A percentile compares a stretch with the other conserved stretches of the same genome.
Evolutionary conservation across 2,888 invertebrate species (phyloP).

Genomic region (Phlogophora meticulosa): DNA sequence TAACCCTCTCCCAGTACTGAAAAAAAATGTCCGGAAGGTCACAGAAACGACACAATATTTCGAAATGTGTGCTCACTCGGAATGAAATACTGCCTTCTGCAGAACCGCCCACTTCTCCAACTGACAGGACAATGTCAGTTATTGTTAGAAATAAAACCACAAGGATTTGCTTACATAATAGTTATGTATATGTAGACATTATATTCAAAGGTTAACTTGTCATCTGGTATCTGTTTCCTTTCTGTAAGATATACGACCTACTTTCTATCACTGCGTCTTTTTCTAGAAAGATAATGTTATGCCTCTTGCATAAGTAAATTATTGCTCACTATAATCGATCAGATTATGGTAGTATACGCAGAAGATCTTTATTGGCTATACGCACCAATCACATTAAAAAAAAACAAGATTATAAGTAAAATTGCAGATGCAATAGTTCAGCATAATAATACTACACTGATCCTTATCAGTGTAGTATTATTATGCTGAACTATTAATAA

Average conservation of each 20-base stretch:
- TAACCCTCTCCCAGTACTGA: slow-evolving; percentile 24
- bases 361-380: slow-evolving; percentile 24
- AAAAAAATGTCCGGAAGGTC: slow-evolving; percentile 59
- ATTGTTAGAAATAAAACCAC: slow-evolving; percentile 80
- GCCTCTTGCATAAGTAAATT: neutral
- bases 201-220: slow-evolving; percentile 48
- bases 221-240: slow-evolving; percentile 21
- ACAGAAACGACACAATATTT: slow-evolving; percentile 69
- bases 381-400: slow-evolving; percentile 14
- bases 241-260: slow-evolving; percentile 29
- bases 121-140: slow-evolving; percentile 80
- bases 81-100: slow-evolving; percentile 81
- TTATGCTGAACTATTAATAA: slow-evolving; percentile 57
- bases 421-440: slow-evolving; percentile 12
- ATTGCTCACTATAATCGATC: slow-evolving; percentile 18
- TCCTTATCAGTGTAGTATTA: slow-evolving; percentile 33
- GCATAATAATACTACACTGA: no score
- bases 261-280: slow-evolving; percentile 8
- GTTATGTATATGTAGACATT: slow-evolving; percentile 41
- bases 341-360: slow-evolving; percentile 6
- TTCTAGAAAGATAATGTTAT: slow-evolving; percentile 5
- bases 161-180: slow-evolving; percentile 67
- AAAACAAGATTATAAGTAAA: slow-evolving; percentile 9
- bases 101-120: slow-evolving; percentile 80
- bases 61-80: slow-evolving; percentile 74